phyloP scores from a whole-genome alignment of 2,888 invertebrate genomes.

The Polyploca ridens region DNA sequence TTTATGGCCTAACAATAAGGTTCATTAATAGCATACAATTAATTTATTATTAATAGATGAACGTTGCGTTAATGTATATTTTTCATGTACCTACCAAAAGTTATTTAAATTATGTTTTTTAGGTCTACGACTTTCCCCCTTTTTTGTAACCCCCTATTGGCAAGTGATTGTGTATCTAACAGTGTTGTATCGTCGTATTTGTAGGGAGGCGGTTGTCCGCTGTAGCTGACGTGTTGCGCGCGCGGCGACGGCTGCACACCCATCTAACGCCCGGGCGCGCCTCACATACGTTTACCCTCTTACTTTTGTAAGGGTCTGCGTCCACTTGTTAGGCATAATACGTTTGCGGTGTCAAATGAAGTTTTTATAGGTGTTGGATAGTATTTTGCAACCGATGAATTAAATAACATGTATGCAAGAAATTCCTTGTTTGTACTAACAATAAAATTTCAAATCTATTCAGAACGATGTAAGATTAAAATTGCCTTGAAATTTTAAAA shows the following conservation, averaged over 20 bases:
- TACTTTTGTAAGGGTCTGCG: constrained; percentile 15
- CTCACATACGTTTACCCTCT: constrained; percentile 18
- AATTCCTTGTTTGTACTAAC: no score
- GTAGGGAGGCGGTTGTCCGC: constrained; percentile 78
- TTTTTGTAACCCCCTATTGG: not conserved
- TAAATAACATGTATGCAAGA: no score
- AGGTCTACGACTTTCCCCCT: not conserved
- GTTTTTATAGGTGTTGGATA: no score
- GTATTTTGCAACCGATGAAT: no score
- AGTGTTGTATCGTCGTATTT: constrained; percentile 45
- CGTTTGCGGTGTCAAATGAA: not conserved
- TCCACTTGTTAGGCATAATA: constrained; percentile 10
- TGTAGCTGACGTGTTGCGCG: constrained; percentile 82
- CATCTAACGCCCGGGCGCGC: constrained; percentile 34
- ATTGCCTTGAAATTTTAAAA: no score
- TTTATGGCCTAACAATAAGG: no score
- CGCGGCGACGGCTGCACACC: constrained; percentile 41
- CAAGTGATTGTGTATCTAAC: constrained; percentile 8
- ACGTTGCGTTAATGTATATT: no score
- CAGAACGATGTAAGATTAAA: no score
- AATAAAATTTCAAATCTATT: no score
- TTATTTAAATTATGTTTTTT: not conserved
- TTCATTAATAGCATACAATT: no score
- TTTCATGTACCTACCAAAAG: no score
- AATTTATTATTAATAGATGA: no score